Evolutionary conservation across 2,888 invertebrate species (phyloP).

Genomic region (Polyommatus iphigenia): DNA sequence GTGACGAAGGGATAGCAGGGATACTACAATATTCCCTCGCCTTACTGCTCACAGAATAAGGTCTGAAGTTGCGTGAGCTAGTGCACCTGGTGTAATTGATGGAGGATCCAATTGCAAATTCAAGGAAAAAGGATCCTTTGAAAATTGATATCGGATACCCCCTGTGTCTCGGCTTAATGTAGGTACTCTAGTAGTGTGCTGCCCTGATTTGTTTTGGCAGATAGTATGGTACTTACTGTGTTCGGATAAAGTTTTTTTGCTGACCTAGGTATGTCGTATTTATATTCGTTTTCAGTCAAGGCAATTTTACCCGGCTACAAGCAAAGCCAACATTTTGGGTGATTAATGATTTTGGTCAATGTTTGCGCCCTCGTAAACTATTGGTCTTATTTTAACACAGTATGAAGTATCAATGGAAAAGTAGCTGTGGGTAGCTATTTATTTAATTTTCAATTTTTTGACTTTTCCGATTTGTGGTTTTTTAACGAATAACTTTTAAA

Average conservation of each 20-base stretch:
- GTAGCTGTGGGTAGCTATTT: too few relatives aligned
- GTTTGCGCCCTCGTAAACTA: too few relatives aligned
- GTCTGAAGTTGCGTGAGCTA: slow-evolving; percentile 29
- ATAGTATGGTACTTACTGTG: neutral
- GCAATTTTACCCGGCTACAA: too few relatives aligned
- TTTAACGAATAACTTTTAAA: too few relatives aligned
- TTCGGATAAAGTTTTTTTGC: neutral
- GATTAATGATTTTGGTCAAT: too few relatives aligned
- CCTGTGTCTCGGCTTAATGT: slow-evolving; percentile 4
- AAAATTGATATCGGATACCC: slow-evolving; percentile 9
- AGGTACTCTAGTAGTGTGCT: neutral
- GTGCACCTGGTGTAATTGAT: slow-evolving; percentile 13
- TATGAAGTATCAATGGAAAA: too few relatives aligned
- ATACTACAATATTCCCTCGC: neutral
- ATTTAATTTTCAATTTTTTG: too few relatives aligned
- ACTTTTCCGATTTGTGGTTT: too few relatives aligned
- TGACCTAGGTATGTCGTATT: too few relatives aligned
- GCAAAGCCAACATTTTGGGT: too few relatives aligned
- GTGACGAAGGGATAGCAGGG: slow-evolving; percentile 25
- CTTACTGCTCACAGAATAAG: slow-evolving; percentile 28
- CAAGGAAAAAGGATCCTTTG: slow-evolving; percentile 19
- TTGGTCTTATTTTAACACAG: too few relatives aligned
- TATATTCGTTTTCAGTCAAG: too few relatives aligned
- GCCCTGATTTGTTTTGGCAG: neutral
- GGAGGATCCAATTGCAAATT: slow-evolving; percentile 18